Evolutionary conservation across 2,888 invertebrate species (phyloP), one percentile per base, ranked within the genome.

Genomic region (Dicycla oo): DNA sequence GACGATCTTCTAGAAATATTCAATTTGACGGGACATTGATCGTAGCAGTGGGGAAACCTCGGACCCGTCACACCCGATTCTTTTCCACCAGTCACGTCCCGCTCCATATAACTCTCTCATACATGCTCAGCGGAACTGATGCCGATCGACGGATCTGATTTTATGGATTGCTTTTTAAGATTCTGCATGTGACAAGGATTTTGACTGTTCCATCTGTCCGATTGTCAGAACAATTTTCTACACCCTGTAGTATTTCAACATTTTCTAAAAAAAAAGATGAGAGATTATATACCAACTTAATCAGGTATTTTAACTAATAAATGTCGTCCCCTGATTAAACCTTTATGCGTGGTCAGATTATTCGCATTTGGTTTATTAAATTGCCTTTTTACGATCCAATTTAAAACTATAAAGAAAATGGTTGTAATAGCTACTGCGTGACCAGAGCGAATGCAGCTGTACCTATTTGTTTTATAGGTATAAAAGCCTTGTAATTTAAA

Each of bases 1-100:
- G 88, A 87, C 81, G 89, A 87, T 84, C 83, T 86, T 80, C 85
- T 87, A 87, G 85, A 87, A 90, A 92, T 91, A 93, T 93, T 93
- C 91, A 93, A 93, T 93, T 93, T 92, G 92, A 90, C 91, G 92
- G 92, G 87, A 92, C 92, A 92, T 92, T 93, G 93, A 92, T 93
- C 92, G 92, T 90, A 90, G 88, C 86, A 83, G 86, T 88, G 86
- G 88, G 91, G 90, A 89, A 91, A 86, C 79, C 78, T 82, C 80
- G 85, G 88, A 88, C 88, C 90, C 87, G 88, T 90, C 89, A 86
- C 88, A 86, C 82, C 86, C 88, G 85, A 91, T 89, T 90, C 89
- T 88, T 88, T 88, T 85, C 84, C 85, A 71, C 86, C 84, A 88
- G 89, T 91, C 80, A 71, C 74, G 70, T 60, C 84, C 76, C 82